Evolutionary conservation across 2,888 invertebrate species (phyloP), one percentile per base, ranked within the genome.

Genomic region (Callyntrura guangdongensis): DNA sequence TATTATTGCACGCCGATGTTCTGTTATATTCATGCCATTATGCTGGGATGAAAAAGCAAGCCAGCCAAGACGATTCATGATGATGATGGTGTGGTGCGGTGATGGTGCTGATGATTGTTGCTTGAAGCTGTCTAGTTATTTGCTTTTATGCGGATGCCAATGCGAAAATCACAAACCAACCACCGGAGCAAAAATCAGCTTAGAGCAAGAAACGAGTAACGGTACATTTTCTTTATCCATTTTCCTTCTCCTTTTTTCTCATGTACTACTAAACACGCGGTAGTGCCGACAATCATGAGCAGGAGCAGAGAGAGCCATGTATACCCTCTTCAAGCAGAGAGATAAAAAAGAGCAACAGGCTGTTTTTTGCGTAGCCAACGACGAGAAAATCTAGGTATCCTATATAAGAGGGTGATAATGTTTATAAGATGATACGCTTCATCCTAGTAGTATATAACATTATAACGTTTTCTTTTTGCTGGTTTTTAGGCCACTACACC

Each of bases 171-270:
- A 85, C 69, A 81, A 88, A 72, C 88, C 88, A 88, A 88, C 91
- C 91, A 91, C 91, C 91, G 91, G 91, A 91, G 91, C 91, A 91
- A 91, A 91, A 91, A 91, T 91, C 88, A 85, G 91, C 91, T 91
- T 88, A 91, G 83, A 91, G 91, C 91, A 83, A 88, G 81, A 91
- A 84, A 82, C 82, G 56, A 72, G 25, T 91, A 91, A 91, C 91
- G 91, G 91, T 91, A 91, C 91, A 56, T 83, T 87, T 91, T 90
- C 86, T 88, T 91, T 91, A 91, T 91, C 88, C 91, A 91, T 91
- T 91, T 91, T 91, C 83, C 90, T 86, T 90, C 81, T 82, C 59
- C 74, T 86, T 86, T 90, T 89, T 91, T 91, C 91, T 91, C 91
- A 91, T 91, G 85, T 72, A 85, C 79, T 85, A 87, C 86, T 79